Evolutionary conservation across 2,113 vertebrate genomes (phyloP).

Genomic region (Scomber colias): DNA sequence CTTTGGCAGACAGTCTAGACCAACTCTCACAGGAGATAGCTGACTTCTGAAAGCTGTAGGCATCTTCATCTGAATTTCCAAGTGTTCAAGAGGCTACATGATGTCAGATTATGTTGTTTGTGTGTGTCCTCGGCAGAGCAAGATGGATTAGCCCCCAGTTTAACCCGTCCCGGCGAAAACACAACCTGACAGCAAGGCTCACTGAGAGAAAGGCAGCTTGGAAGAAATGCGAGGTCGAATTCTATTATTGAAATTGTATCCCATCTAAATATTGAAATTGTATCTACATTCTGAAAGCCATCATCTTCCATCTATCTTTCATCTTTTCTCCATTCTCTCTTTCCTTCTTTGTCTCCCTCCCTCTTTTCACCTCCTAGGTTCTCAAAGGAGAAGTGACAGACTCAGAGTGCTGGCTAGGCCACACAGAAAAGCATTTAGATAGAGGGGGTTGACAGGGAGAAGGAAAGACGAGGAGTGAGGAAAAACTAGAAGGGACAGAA

Average conservation of each 20-base stretch:
- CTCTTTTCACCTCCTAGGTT: conserved; percentile 39
- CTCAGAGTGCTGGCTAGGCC: conserved; percentile 29
- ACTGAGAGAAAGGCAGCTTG: conserved; percentile 35
- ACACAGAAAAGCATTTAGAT: conserved; percentile 40
- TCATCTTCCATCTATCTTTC: conserved; percentile 51
- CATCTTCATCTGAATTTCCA: conserved; percentile 62
- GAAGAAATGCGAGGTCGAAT: conserved; percentile 41
- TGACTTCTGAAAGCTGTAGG: conserved; percentile 34
- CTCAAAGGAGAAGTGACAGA: conserved; percentile 59
- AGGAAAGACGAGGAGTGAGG: conserved; percentile 4
- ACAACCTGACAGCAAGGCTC: conserved; percentile 56
- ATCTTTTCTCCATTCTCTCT: conserved; percentile 8
- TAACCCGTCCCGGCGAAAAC: conserved; percentile 51
- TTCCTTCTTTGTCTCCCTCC: conserved; percentile 5
- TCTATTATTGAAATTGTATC: conserved; percentile 66
- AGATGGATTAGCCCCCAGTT: conserved; percentile 69
- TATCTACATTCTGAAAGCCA: conserved; percentile 57
- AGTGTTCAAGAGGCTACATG: conserved; percentile 38
- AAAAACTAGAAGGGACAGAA: conserved; percentile 25
- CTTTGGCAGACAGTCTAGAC: conserved; percentile 42
- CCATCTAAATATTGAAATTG: conserved; percentile 63
- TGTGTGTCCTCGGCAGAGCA: conserved; percentile 37
- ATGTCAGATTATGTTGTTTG: conserved; percentile 60
- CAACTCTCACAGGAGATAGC: conserved; percentile 18
- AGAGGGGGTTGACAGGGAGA: not conserved